Percentiles rank a stretch among this genome's conserved stretches.
Evolutionary conservation across 2,797 vertebrate species (phyloP).

Genomic region (Micromesistius poutassou): DNA sequence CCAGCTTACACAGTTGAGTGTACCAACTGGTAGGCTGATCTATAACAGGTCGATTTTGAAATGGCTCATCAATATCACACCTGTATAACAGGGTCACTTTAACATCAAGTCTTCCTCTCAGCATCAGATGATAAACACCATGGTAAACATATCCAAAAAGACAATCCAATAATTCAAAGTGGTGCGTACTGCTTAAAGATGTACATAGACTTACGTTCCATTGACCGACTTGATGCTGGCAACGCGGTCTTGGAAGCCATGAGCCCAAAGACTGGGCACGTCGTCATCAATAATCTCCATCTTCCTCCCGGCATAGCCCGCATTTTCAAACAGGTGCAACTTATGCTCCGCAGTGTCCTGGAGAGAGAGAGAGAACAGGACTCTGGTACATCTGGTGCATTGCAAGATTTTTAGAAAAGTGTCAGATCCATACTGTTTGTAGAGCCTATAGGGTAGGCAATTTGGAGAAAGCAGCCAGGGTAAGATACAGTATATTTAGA

Average conservation of each 20-base stretch:
- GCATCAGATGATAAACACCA: background rate
- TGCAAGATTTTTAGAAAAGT: background rate
- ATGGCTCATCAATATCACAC: background rate
- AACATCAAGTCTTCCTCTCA: background rate
- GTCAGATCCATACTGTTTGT: background rate
- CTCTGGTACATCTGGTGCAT: background rate
- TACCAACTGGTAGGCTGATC: background rate
- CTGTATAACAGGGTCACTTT: too few species aligned
- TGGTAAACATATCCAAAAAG: too few species aligned
- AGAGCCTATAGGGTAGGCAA: too few species aligned
- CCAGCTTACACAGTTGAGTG: background rate
- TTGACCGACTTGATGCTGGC: conserved; percentile 81
- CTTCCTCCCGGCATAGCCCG: conserved; percentile 79
- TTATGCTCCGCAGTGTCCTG: conserved; percentile 87
- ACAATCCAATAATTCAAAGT: background rate
- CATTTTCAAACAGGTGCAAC: conserved; percentile 85
- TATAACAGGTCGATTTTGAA: background rate
- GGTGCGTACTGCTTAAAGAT: background rate
- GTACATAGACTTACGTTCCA: conserved; percentile 80
- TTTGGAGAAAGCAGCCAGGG: too few species aligned
- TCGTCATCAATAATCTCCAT: conserved; percentile 92
- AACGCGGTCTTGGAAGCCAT: conserved; percentile 88
- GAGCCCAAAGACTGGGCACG: conserved; percentile 88
- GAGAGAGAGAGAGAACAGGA: conserved; percentile 7
- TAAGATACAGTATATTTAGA: too few species aligned